Evolutionary conservation across 2,888 invertebrate genomes (phyloP), one percentile per base, ranked within the genome.

Genomic region (Lacanobia oleracea): DNA sequence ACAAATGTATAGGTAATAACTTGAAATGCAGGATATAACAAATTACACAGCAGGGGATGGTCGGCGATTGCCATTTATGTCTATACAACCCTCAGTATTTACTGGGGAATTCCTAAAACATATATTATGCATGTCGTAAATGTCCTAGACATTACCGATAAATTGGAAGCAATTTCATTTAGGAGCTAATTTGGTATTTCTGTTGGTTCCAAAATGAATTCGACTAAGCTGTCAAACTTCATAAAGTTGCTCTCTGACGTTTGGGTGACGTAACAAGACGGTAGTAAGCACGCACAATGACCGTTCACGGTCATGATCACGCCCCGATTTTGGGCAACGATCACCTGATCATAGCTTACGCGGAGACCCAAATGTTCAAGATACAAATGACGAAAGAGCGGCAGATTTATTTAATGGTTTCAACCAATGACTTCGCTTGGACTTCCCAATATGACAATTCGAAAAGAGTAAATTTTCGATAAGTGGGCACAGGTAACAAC

Each of bases 281-380:
- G 59, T 54, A 69, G 37, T 37, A 70, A 60, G 40, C 69, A 77
- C 73, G 57, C 51, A 48, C 51, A 77, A 77, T 60, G 77, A 48
- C 60, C n/a, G 48, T 60, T 77, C 77, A 77, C 40, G 70, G 74
- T 60, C 73, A 74, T 54, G 59, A 60, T 77, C 59, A 53, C 59
- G 77, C 18, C 51, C 67, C 12, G 51, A 48, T 48, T 60, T 60
- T 48, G 37, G 18, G 48, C 48, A 21, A 21, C 40, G 69, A 21
- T 51, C 77, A 67, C 37, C 51, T 76, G 73, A 48, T 77, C 51
- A 18, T 48, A 69, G 51, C 68, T 48, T 37, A 59, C 27, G 57
- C 45, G 8, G 50, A 37, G 16, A 51, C 18, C 16, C 5, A 10
- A 57, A 43, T 43, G 14, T 14, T 75, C 43, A 50, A 27, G 10